Evolutionary conservation across 2,888 invertebrate genomes (phyloP), one percentile per base, ranked within the genome.

Genomic region (Timandra comae): DNA sequence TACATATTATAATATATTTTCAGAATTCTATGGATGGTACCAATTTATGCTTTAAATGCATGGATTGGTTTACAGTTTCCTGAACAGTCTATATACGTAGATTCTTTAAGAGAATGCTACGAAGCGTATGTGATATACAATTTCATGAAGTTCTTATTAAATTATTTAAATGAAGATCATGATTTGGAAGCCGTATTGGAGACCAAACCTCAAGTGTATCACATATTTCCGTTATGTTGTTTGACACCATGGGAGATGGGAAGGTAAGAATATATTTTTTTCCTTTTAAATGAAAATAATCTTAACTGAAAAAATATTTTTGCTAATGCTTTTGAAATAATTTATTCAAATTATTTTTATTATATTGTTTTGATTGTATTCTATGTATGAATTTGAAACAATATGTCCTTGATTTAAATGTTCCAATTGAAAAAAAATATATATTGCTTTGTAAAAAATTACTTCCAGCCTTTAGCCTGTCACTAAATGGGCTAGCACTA

Each of bases 41-140:
- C 98, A 41, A 97, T 98, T 56, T 98, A 98, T 87, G 96, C 97
- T 23, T 77, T 95, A 5, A 97, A 98, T 89, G 96, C 97, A 48
- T 96, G 95, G 95, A 87, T 96, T 53, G 97, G 97, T 2, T 80
- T 98, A 41, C 87, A 93, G 30, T 96, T 94, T 69, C 96, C 96
- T 0, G 88, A 91, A 49, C 91, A 93, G 55, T 94, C 96, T 23
- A 96, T 98, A 49, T 98, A 97, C 69, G 90, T 97, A 62, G 97
- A 98, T 74, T 95, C 96, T 52, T 75, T 95, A 30, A 88, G 98
- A 68, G 98, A 98, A 86, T 98, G 97, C 69, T 98, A 98, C 67
- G 98, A 98, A 82, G 98, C 97, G 1, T 98, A 97, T 86, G 98
- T 98, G 2, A 98, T 98, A 59, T 98, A 98, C 74, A 98, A 97